Conservation (phyloP, 2,797 vertebrate species). For the Acestrorhynchus altus region DNA sequence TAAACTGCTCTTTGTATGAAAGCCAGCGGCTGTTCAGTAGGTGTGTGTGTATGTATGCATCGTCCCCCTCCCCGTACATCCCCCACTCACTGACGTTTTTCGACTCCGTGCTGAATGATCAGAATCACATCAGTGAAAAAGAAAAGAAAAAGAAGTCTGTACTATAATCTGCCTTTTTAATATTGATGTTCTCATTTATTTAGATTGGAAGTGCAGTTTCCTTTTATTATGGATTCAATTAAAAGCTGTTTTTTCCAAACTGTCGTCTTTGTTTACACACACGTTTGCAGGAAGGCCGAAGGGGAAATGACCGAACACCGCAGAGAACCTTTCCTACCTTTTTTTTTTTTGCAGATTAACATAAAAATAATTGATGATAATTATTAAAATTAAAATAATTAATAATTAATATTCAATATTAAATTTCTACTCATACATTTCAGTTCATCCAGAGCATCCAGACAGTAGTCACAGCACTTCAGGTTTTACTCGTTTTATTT, state of each 20-base stretch:
- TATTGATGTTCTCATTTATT: conserved; percentile 54
- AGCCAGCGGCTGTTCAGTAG: conserved; percentile 37
- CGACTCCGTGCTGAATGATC: conserved; percentile 28
- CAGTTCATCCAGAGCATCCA: too few species aligned
- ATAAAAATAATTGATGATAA: too few species aligned
- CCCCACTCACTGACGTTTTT: conserved; percentile 31
- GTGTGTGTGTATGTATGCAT: conserved; percentile 16
- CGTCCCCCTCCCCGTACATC: conserved; percentile 8
- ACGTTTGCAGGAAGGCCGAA: background rate
- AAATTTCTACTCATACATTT: too few species aligned
- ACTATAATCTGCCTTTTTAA: conserved; percentile 59
- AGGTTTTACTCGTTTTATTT: too few species aligned
- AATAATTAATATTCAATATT: too few species aligned
- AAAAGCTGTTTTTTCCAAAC: conserved; percentile 61
- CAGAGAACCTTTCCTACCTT: too few species aligned
- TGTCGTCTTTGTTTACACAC: conserved; percentile 21
- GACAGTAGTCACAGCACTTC: too few species aligned
- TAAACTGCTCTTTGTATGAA: conserved; percentile 48
- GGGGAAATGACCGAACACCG: background rate
- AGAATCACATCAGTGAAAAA: conserved; percentile 24
- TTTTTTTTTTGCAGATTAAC: too few species aligned
- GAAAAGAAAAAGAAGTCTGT: conserved; percentile 41
- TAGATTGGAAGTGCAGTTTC: conserved; percentile 57
- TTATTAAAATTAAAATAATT: too few species aligned
- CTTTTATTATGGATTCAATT: conserved; percentile 61